Base-by-base conservation (phyloP, 2,113 vertebrate genomes). In the Glaucomys volans region DNA sequence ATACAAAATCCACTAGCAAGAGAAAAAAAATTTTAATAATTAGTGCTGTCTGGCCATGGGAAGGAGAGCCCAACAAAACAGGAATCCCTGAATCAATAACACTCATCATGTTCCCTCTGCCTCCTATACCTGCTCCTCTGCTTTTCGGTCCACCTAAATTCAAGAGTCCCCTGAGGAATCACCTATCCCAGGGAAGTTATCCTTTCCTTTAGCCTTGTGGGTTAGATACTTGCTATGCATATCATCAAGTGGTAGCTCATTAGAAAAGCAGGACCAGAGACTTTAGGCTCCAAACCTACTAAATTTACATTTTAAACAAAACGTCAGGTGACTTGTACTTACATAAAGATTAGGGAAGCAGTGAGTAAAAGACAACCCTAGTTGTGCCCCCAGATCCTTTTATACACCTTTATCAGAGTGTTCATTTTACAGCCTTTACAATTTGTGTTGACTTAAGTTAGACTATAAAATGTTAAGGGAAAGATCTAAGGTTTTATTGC, bases 301-400 rank as follows among this genome's bases (percentile, higher is more conserved):
- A 40, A 93, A 71, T 44, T 35, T 24, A 64, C 18, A 47, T 93
- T 94, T 92, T 77, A 82, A 90, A 32, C 28, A 94, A 90, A 50
- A 64, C 4, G 8, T 24, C 11, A 37, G 20, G 9, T 44, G 13
- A 50, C 54, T 87, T 3, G 2, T 74, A 69, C 24, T 85, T 47
- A 71, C 4, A 76, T 57, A 74, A 69, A 94, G 54, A 66, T 66
- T 18, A 80, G 37, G 13, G 32, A 81, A 76, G 17, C 59, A 74
- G 11, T 44, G 12, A 4, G 50, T 40, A 84, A 71, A 72, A 64
- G 40, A 22, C 22, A 93, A 69, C 2, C 5, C 32, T 69, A 54
- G 4, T 5, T 52, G 17, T 69, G 42, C 2, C 22, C 37, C n/a
- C n/a, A 92, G 4, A 81, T 88, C 16, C 54, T 90, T 76, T 76